Evolutionary conservation across 2,113 vertebrate genomes (phyloP).

Genomic region (Vireo altiloquus): DNA sequence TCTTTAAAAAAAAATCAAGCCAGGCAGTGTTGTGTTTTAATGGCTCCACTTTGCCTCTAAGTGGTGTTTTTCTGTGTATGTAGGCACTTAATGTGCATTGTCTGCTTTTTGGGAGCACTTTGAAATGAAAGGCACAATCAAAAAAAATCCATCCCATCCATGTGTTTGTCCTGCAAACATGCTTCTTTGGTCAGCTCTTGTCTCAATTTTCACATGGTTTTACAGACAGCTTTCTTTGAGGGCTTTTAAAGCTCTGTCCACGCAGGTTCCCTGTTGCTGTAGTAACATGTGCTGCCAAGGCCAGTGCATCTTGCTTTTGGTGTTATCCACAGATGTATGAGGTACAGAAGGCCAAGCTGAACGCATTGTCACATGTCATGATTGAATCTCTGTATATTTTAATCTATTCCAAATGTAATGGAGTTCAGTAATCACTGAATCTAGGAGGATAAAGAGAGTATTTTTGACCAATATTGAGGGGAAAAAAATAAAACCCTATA

Average conservation of each 20-base stretch:
- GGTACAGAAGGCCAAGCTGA: not conserved
- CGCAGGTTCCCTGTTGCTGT: not conserved
- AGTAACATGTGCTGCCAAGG: not conserved
- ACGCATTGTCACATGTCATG: not conserved
- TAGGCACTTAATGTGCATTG: not conserved
- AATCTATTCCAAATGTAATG: not conserved
- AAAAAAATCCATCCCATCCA: not conserved
- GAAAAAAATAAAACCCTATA: not conserved
- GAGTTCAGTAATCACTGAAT: not conserved
- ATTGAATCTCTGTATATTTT: not conserved
- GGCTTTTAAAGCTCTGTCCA: not conserved
- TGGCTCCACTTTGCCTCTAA: not conserved
- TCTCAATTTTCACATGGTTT: not conserved
- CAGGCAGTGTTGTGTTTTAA: not conserved
- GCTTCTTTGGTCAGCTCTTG: not conserved
- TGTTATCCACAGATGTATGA: not conserved
- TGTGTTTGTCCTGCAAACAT: not conserved
- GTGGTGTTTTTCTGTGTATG: not conserved
- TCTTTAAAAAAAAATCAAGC: not conserved
- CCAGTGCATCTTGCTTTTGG: not conserved
- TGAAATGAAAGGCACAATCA: not conserved
- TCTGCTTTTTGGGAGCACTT: not conserved
- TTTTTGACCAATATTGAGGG: not conserved
- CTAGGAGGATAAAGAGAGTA: not conserved
- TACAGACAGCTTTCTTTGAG: not conserved